Evolutionary conservation across 2,113 vertebrate species (phyloP).

Genomic region (Perognathus longimembris): DNA sequence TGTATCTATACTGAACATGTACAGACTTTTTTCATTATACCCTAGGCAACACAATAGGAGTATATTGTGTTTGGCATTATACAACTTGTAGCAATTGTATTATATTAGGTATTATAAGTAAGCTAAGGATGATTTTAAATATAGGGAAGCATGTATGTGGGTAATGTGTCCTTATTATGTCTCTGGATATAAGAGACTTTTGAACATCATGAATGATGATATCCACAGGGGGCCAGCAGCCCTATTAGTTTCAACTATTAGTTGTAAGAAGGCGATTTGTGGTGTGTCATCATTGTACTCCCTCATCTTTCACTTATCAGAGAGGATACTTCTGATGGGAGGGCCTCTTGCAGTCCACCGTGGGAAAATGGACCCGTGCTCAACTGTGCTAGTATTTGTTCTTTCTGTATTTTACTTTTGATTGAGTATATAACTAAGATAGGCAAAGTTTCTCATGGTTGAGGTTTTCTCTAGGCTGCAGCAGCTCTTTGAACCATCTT

Average conservation of each 20-base stretch:
- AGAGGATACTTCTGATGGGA: neutral
- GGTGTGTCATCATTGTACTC: neutral
- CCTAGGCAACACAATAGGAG: neutral
- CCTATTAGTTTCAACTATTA: no score
- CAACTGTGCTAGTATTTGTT: neutral
- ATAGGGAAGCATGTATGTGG: neutral
- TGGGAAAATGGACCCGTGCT: neutral
- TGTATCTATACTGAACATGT: neutral
- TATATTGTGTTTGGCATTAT: neutral
- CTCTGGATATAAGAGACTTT: neutral
- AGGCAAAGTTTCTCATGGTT: constrained; percentile 56
- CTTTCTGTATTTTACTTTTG: constrained; percentile 46
- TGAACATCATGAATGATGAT: neutral
- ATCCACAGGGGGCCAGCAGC: no score
- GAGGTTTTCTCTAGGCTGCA: constrained; percentile 33
- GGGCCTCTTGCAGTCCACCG: neutral
- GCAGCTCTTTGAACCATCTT: constrained; percentile 21
- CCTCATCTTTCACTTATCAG: neutral
- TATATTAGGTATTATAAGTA: neutral
- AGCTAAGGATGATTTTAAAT: neutral
- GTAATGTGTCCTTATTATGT: neutral
- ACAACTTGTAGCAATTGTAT: no score
- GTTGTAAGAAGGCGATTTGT: neutral
- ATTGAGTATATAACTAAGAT: constrained; percentile 55
- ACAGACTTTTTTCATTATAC: neutral